These are phyloP conservation scores for Hylia prasina DNA, from an alignment of 2,113 vertebrate genomes.

Conservation along the genomic window DNA sequence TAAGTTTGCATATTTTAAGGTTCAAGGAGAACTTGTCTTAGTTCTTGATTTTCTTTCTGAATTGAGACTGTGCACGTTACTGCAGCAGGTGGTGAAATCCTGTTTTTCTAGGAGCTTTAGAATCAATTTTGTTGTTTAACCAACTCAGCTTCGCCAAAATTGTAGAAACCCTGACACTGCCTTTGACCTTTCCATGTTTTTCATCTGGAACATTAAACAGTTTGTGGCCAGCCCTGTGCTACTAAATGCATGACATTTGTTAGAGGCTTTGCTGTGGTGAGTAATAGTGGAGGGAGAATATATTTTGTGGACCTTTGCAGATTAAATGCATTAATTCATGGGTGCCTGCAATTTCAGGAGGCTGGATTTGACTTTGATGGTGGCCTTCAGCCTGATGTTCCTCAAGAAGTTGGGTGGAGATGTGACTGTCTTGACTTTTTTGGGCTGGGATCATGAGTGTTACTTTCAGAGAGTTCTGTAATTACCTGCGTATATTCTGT, in stretches of 20 bases:
- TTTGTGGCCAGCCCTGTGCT: not conserved
- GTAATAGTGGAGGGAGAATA: not conserved
- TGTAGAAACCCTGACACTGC: not conserved
- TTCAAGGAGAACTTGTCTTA: not conserved
- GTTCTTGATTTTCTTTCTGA: not conserved
- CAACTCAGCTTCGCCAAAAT: not conserved
- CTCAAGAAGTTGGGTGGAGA: not conserved
- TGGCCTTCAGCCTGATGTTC: not conserved
- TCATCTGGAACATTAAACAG: not conserved
- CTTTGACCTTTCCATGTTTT: not conserved
- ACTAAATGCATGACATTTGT: not conserved
- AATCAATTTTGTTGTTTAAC: not conserved
- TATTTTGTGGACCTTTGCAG: not conserved
- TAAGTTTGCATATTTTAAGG: not conserved
- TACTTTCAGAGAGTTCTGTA: not conserved
- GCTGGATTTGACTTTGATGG: not conserved
- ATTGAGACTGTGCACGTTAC: not conserved
- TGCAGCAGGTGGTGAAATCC: not conserved
- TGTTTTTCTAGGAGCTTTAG: not conserved
- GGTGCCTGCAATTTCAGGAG: not conserved
- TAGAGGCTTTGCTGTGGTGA: not conserved
- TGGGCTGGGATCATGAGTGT: not conserved
- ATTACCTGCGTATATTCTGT: not conserved
- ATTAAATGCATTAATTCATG: not conserved
- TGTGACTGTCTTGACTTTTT: not conserved